These are phyloP conservation scores for Tragelaphus buxtoni DNA, from an alignment of 2,113 vertebrate species.

Conservation along the genomic window DNA sequence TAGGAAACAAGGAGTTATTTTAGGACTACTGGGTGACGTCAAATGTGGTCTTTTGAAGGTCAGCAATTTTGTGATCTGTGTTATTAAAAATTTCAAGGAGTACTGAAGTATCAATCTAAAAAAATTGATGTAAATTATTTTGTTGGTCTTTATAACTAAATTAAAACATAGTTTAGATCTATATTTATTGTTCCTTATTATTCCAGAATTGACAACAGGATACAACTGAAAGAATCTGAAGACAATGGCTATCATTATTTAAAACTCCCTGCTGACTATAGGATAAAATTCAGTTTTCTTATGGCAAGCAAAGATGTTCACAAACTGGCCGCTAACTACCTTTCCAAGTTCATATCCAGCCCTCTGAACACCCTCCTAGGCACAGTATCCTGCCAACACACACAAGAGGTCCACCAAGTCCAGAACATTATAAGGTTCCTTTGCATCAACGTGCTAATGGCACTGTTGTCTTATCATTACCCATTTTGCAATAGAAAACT, in stretches of 20 bases:
- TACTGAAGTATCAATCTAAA: conserved; percentile 60
- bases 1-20: conserved; percentile 66
- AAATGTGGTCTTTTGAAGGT: conserved; percentile 79
- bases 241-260: background rate
- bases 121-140: conserved; percentile 65
- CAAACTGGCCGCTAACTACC: background rate
- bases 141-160: conserved; percentile 71
- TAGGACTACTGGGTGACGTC: conserved; percentile 60
- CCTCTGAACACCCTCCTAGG: background rate
- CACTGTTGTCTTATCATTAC: background rate
- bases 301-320: background rate
- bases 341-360: background rate
- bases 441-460: background rate
- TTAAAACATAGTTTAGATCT: conserved; percentile 27
- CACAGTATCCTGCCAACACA: background rate
- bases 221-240: background rate
- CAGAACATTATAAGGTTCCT: background rate
- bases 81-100: conserved; percentile 72
- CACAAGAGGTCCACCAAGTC: too few relatives aligned
- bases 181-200: background rate
- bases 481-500: background rate
- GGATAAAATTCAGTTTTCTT: background rate
- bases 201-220: background rate
- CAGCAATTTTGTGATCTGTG: conserved; percentile 65
- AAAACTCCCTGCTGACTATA: background rate